These are phyloP conservation scores for Aricia artaxerxes DNA, from an alignment of 2,888 invertebrate genomes.

Conservation along the genomic window DNA sequence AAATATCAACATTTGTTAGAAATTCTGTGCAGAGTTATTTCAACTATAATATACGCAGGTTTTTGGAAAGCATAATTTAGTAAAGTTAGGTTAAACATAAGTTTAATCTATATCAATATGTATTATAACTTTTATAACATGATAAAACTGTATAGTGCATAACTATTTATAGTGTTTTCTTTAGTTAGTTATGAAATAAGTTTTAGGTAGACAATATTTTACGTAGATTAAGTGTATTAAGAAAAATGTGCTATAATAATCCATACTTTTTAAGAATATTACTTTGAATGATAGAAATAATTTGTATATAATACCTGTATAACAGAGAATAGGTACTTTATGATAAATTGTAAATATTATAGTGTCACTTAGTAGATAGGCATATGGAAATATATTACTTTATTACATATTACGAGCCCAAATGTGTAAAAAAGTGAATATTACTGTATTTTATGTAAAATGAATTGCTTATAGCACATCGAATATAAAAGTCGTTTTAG, in stretches of 20 bases:
- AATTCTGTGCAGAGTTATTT: no score
- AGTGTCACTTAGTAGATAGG: neutral
- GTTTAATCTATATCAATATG: neutral
- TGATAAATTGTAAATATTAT: neutral
- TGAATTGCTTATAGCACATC: neutral
- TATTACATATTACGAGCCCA: conserved; percentile 23
- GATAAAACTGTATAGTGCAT: neutral
- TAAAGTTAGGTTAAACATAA: neutral
- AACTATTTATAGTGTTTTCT: neutral
- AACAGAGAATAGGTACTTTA: neutral
- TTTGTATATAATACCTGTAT: neutral
- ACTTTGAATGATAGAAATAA: neutral
- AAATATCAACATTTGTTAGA: no score
- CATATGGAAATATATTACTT: conserved; percentile 14
- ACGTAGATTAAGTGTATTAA: neutral
- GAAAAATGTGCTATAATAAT: neutral
- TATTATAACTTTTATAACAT: neutral
- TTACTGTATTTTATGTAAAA: neutral
- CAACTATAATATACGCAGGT: neutral
- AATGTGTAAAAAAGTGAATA: conserved; percentile 25
- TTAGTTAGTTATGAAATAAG: neutral
- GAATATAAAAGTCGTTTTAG: neutral
- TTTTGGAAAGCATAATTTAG: neutral
- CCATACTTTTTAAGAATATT: neutral
- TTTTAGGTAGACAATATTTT: neutral